phyloP scores from a whole-genome alignment of 2,888 invertebrate species.

The Callinectes sapidus region DNA sequence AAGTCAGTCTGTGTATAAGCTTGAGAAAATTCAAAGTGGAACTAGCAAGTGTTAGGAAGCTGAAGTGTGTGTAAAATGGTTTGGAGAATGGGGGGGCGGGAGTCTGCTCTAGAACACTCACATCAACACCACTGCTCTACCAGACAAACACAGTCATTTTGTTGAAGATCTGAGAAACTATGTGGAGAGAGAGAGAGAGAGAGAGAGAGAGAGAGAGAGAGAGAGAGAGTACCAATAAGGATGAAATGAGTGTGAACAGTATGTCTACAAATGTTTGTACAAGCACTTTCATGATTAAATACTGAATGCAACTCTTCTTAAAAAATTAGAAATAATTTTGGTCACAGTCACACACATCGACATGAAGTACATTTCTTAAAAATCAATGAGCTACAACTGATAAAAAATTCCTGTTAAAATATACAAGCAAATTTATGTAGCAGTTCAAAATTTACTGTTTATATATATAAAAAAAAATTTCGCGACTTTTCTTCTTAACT shows the following conservation, averaged over 20 bases:
- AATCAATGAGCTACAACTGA: constrained; percentile 16
- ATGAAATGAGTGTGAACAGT: constrained; percentile 15
- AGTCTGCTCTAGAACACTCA: constrained; percentile 30
- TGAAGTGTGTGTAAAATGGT: constrained; percentile 2
- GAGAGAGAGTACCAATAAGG: neutral
- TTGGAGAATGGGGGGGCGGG: neutral
- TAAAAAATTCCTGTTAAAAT: constrained; percentile 29
- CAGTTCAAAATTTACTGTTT: neutral
- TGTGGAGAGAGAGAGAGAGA: neutral
- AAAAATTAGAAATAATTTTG: constrained; percentile 31
- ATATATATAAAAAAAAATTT: neutral
- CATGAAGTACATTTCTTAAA: constrained; percentile 11
- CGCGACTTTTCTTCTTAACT: neutral
- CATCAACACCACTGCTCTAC: constrained; percentile 30
- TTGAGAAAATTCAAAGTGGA: constrained; percentile 24
- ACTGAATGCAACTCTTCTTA: constrained; percentile 16
- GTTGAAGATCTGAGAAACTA: neutral
- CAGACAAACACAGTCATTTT: constrained; percentile 31
- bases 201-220: neutral
- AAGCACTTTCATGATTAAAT: neutral
- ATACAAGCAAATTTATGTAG: constrained; percentile 33
- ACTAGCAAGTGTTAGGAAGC: constrained; percentile 34
- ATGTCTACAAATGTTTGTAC: constrained; percentile 10
- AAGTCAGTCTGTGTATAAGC: neutral
- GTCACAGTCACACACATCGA: constrained; percentile 21